These are phyloP conservation scores for Cryptus viduatorius DNA, from an alignment of 2,888 invertebrate species.

Conservation along the genomic window DNA sequence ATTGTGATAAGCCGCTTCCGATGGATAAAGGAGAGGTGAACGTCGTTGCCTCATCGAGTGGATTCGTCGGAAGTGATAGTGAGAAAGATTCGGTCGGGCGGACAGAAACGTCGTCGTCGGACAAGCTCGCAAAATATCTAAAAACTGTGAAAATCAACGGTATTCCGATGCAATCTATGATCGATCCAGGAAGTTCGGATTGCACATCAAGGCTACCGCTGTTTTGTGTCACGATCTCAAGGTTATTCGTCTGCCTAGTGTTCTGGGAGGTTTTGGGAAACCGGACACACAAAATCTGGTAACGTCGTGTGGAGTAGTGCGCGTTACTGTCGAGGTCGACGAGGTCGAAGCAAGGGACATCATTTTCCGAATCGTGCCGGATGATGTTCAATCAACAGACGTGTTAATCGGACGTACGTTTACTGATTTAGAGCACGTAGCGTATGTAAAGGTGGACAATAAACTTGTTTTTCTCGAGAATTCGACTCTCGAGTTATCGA, in stretches of 20 bases:
- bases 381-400: constrained; percentile 69
- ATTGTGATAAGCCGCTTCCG: constrained; percentile 39
- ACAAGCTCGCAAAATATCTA: constrained; percentile 54
- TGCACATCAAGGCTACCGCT: constrained; percentile 65
- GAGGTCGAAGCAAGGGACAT: constrained; percentile 62
- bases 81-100: no score
- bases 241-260: constrained; percentile 20
- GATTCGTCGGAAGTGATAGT: background rate
- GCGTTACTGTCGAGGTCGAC: constrained; percentile 61
- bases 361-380: constrained; percentile 69
- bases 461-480: background rate
- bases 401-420: constrained; percentile 71
- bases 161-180: constrained; percentile 31
- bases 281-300: constrained; percentile 24
- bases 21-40: background rate
- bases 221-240: constrained; percentile 45
- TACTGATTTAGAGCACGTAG: constrained; percentile 66
- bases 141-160: constrained; percentile 46
- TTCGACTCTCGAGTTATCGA: background rate
- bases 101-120: background rate
- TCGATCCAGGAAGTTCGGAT: constrained; percentile 62
- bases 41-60: background rate
- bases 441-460: constrained; percentile 63
- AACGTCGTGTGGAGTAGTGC: constrained; percentile 52
- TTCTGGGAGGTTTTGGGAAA: constrained; percentile 58